These are phyloP conservation scores for Argynnis bischoffii DNA, from an alignment of 2,888 invertebrate species.

Conservation along the genomic window DNA sequence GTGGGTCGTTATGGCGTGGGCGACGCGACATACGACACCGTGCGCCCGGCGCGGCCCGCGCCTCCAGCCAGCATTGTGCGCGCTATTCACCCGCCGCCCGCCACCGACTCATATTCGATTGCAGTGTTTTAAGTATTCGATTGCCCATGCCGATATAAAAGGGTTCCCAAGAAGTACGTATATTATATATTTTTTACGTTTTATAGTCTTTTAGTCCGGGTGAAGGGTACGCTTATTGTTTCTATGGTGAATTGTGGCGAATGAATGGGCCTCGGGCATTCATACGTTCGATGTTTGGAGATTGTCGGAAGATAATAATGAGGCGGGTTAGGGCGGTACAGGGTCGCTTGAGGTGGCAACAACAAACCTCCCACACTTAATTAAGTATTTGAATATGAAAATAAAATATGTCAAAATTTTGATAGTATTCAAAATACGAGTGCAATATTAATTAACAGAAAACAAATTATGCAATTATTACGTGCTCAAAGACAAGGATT, in stretches of 20 bases:
- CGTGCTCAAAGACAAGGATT: too few species aligned
- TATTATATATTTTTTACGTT: conserved; percentile 68
- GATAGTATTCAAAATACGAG: not conserved
- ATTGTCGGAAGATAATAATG: conserved; percentile 73
- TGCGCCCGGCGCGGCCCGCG: conserved; percentile 50
- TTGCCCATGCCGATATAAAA: conserved; percentile 75
- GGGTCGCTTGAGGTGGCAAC: conserved; percentile 60
- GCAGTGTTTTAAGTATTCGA: conserved; percentile 81
- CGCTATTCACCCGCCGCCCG: conserved; percentile 54
- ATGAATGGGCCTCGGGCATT: conserved; percentile 75
- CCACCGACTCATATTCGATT: conserved; percentile 71
- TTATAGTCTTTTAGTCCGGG: conserved; percentile 69
- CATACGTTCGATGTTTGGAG: conserved; percentile 68
- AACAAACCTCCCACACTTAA: conserved; percentile 69
- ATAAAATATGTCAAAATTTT: not conserved
- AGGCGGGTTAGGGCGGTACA: conserved; percentile 69
- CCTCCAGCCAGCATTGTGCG: conserved; percentile 34
- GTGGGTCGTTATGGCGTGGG: conserved; percentile 48
- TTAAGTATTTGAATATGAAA: conserved; percentile 23
- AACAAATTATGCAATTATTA: not conserved
- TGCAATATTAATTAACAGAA: not conserved
- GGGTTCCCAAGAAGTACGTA: conserved; percentile 77
- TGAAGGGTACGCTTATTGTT: conserved; percentile 79
- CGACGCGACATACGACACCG: conserved; percentile 47
- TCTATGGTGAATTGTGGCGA: conserved; percentile 72